Base-by-base conservation (phyloP, 2,797 vertebrate genomes). In the Peromyscus eremicus region DNA sequence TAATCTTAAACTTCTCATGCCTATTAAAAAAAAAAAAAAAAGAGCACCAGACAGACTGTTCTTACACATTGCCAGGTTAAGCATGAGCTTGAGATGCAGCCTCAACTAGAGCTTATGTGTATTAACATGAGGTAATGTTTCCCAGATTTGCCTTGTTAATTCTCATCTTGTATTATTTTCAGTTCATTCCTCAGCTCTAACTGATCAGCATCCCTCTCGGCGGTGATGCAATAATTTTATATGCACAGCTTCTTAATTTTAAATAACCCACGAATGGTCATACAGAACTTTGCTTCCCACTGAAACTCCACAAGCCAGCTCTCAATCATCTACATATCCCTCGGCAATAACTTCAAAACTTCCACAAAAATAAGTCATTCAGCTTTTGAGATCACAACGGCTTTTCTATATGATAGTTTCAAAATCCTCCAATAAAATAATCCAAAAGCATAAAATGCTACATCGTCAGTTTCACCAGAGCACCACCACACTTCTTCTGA, bases 401-500 rank as follows among this genome's bases (percentile, higher is more conserved):
- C 5, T 43, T 83, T 83, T 83, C 14, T 9, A 43, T 25, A 32
- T 19, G 14, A 43, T 32, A 2, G 57, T 62, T 29, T 27, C 25
- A 43, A 83, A 11, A 11, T 64, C 57, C 27, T 83, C 37, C 27
- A 64, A 11, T 64, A 43, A 64, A 62, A 83, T 43, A 43, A 64
- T 29, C 14, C 23, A 9, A 43, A 62, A 19, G 14, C 25, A 43
- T 19, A 64, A 62, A 19, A 11, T 1, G 10, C 4, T 62, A 7
- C 55, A 14, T 2, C 3, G 3, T 27, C 4, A 17, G 13, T 17
- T 83, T 40, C 7, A 62, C 2, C 0, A 1, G 7, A 9, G 21
- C 0, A 25, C 6, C n/a, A 57, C n/a, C n/a, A 60, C 55, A 43
- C 14, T 5, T 62, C 8, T 5, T 4, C 7, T 43, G 7, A 83